phyloP scores from a whole-genome alignment of 2,113 vertebrate species.

The Glareola pratincola region DNA sequence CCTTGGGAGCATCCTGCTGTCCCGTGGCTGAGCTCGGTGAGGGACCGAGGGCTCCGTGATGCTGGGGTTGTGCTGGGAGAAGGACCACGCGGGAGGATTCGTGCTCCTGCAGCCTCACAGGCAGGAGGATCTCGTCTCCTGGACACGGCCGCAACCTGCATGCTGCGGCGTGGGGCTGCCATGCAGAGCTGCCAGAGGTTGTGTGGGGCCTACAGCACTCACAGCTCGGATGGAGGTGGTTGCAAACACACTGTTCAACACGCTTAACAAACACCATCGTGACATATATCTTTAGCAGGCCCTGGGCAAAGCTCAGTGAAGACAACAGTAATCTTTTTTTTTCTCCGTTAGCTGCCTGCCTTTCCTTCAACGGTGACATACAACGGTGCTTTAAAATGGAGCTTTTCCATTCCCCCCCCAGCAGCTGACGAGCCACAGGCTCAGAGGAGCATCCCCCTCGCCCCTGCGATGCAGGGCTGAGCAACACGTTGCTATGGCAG shows the following conservation, averaged over 20 bases:
- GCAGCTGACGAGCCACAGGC: background rate
- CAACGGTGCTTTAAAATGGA: background rate
- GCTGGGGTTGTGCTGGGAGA: background rate
- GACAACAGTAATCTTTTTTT: background rate
- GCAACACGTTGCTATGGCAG: constrained; percentile 67
- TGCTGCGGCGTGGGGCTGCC: background rate
- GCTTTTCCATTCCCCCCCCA: background rate
- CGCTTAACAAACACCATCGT: background rate
- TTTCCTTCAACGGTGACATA: background rate
- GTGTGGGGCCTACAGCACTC: background rate
- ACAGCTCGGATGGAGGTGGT: background rate
- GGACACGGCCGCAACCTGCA: fast-evolving
- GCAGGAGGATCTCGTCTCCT: fast-evolving
- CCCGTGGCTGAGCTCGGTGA: fast-evolving
- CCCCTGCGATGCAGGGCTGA: constrained; percentile 1
- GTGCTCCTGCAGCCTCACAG: background rate
- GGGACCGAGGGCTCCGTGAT: fast-evolving
- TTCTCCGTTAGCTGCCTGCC: background rate
- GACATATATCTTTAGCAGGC: background rate
- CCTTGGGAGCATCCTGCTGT: background rate
- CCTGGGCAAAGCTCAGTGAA: background rate
- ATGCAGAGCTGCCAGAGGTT: background rate
- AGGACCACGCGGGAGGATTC: background rate
- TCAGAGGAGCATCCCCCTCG: background rate
- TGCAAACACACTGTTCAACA: background rate